A percentile compares a stretch with the other conserved stretches of the same genome.
phyloP scores from a whole-genome alignment of 1,140 invertebrate species.

The Rhagoletis pomonella region DNA sequence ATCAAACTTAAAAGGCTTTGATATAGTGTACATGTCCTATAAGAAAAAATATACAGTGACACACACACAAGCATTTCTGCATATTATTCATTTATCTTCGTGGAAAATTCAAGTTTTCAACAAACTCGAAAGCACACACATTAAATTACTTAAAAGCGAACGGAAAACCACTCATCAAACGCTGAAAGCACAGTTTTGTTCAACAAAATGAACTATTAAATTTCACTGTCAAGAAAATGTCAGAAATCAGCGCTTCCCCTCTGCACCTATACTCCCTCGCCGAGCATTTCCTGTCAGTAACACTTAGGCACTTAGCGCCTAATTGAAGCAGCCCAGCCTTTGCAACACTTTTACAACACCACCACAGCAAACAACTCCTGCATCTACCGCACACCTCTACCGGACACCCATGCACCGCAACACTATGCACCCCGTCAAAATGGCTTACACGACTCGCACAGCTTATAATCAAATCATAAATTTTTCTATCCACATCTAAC shows the following conservation, averaged over 20 bases:
- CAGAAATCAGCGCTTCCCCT: background rate
- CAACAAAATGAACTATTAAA: constrained; percentile 52
- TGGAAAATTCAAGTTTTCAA: too few species aligned
- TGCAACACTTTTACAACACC: constrained; percentile 28
- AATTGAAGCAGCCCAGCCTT: constrained; percentile 44
- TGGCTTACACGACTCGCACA: constrained; percentile 6
- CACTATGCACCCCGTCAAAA: constrained; percentile 46
- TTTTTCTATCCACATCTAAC: constrained; percentile 40
- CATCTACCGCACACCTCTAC: background rate
- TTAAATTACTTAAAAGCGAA: background rate
- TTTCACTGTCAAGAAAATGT: constrained; percentile 51
- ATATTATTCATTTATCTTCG: too few species aligned
- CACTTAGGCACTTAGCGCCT: constrained; percentile 49
- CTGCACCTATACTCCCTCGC: background rate
- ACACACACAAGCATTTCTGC: too few species aligned
- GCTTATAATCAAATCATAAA: constrained; percentile 50
- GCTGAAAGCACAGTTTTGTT: background rate
- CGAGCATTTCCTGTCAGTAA: constrained; percentile 31
- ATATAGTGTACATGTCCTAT: too few species aligned
- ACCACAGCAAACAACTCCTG: background rate
- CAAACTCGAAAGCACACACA: background rate
- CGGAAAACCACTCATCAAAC: constrained; percentile 16
- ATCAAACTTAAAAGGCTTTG: too few species aligned
- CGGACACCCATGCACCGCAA: background rate
- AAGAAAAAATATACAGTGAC: too few species aligned